Evolutionary conservation across 1,140 invertebrate genomes (phyloP).

Genomic region (Drosophila sulfurigaster): DNA sequence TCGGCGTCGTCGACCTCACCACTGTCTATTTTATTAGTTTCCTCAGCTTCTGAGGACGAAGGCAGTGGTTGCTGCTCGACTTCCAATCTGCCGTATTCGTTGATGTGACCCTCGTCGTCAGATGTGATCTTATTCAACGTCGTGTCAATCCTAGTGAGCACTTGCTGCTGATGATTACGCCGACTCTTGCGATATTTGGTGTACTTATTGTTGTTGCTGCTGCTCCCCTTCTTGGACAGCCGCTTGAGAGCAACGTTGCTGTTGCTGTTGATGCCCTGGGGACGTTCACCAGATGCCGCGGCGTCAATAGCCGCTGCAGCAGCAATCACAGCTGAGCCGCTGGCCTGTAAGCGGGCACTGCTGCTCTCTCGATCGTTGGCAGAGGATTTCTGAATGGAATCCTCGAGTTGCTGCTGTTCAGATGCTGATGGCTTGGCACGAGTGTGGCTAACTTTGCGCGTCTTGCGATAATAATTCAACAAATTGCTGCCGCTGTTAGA

Average conservation of each 20-base stretch:
- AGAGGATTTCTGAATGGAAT: conserved; percentile 11
- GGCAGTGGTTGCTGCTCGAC: conserved; percentile 2
- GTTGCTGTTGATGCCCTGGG: conserved; percentile 9
- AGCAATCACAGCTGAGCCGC: conserved; percentile 50
- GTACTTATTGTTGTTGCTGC: conserved; percentile 42
- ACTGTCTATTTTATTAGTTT: conserved; percentile 15
- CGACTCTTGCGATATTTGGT: conserved; percentile 64
- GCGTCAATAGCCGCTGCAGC: conserved; percentile 57
- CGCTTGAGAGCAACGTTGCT: conserved; percentile 25
- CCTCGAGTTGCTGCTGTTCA: conserved; percentile 16
- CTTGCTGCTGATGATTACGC: conserved; percentile 58
- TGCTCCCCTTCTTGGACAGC: conserved; percentile 38
- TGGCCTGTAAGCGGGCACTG: conserved; percentile 49
- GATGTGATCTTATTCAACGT: conserved; percentile 20
- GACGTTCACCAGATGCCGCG: conserved; percentile 28
- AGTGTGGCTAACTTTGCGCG: conserved; percentile 76
- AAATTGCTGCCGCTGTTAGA: conserved; percentile 60
- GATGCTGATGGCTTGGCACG: conserved; percentile 48
- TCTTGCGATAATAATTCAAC: conserved; percentile 83
- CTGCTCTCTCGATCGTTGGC: conserved; percentile 31
- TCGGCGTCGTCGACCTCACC: background rate
- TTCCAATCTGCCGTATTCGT: conserved; percentile 25
- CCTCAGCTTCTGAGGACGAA: conserved; percentile 30
- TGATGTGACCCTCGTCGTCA: conserved; percentile 24
- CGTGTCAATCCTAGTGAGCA: conserved; percentile 35